Evolutionary conservation across 1,140 invertebrate genomes (phyloP), one percentile per base, ranked within the genome.

Genomic region (Cydia amplana): DNA sequence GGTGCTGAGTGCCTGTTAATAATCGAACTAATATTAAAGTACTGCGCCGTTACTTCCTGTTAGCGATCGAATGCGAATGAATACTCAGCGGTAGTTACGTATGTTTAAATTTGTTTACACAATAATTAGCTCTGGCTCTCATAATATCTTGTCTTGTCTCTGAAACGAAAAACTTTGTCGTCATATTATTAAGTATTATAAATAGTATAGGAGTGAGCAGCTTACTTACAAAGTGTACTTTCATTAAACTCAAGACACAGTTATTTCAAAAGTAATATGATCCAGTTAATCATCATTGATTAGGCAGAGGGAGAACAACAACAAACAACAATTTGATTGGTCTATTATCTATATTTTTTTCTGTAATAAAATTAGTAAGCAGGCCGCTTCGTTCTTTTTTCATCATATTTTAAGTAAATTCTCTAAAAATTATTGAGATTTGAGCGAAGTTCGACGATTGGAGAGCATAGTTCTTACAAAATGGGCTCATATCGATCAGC

Each of bases 401-500:
- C 43, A 43, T 12, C 1, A 46, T 46, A 16, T 46, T 18, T 7
- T 12, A 23, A 60, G n/a, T 23, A 60, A 23, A 9, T 60, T 18
- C 4, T 55, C 51, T 55, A 55, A 60, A 60, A 23, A 4, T 60
- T 20, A 23, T 12, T 23, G 49, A 23, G 18, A 60, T 10, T 60
- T 12, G 18, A 60, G 20, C 55, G 9, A 60, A 60, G 55, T 23
- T 60, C 20, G 18, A 60, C 20, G 55, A 60, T 2, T 60, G 73
- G 51, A 83, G 78, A 83, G 83, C 85, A 88, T 85, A 88, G 85
- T 79, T 75, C 65, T 72, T 78, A 84, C 79, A 84, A 85, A 84
- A 83, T 77, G 79, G 82, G 75, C 76, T 75, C 75, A 86, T 91
- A 91, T 91, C 85, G 89, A 91, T 91, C 87, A 84, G 84, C 83